Percentiles rank a stretch among this genome's conserved stretches.
phyloP scores from a whole-genome alignment of 2,113 vertebrate species.

The Sporophila hypoxantha region DNA sequence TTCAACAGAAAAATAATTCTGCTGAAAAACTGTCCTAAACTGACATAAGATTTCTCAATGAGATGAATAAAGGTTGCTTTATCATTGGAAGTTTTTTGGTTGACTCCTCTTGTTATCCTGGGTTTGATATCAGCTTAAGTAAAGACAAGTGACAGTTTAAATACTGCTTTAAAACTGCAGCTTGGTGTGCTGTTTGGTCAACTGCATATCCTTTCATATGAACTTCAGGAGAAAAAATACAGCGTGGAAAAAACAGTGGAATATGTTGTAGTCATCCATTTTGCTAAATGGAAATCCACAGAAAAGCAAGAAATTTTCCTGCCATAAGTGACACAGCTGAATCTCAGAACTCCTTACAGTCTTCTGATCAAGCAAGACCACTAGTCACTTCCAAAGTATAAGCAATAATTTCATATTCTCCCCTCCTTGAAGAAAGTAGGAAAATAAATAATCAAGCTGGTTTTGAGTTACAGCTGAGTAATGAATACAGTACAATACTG shows the following conservation, averaged over 20 bases:
- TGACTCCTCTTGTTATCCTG: neutral
- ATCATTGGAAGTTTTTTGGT: neutral
- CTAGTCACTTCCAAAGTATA: neutral
- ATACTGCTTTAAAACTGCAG: neutral
- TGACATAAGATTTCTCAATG: neutral
- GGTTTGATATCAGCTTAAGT: neutral
- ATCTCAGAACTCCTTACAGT: neutral
- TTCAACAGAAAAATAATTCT: neutral
- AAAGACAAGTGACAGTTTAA: neutral
- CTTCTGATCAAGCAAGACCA: neutral
- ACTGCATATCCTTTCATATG: neutral
- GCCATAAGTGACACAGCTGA: neutral
- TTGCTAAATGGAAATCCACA: neutral
- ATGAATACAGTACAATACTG: neutral
- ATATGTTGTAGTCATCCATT: neutral
- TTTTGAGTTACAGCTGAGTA: neutral
- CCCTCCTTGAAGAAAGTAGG: neutral
- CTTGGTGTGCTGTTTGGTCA: neutral
- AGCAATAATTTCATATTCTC: neutral
- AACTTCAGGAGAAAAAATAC: neutral
- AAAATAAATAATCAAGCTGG: slow-evolving; percentile 7
- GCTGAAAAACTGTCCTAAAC: neutral
- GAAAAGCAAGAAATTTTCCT: neutral
- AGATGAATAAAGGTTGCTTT: neutral
- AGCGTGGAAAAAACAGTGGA: neutral